These are phyloP conservation scores for Bombus haemorrhoidalis DNA, from an alignment of 1,140 invertebrate genomes.

Conservation along the genomic window DNA sequence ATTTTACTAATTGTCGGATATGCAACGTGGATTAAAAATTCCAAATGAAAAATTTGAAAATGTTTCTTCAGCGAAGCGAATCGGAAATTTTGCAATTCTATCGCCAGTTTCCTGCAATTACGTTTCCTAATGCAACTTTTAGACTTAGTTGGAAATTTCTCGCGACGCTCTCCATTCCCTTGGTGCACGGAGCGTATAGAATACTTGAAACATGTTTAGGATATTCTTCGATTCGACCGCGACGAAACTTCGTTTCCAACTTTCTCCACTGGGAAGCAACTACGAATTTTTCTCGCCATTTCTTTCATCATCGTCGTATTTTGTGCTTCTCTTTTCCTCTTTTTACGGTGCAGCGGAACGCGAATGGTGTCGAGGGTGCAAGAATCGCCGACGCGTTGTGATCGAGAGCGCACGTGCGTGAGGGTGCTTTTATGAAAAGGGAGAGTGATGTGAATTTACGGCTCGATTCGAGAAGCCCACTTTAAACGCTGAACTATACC, in stretches of 20 bases:
- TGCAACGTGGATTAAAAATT: no score
- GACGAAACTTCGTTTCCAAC: background rate
- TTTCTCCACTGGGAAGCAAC: background rate
- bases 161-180: background rate
- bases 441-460: conserved; percentile 40
- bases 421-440: conserved; percentile 21
- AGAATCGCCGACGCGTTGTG: conserved; percentile 3
- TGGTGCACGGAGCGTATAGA: background rate
- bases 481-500: background rate
- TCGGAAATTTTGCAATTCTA: background rate
- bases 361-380: background rate
- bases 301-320: no score
- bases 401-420: conserved; percentile 30
- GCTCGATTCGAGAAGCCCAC: conserved; percentile 6
- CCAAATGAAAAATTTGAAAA: no score
- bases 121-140: background rate
- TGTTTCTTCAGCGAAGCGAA: no score
- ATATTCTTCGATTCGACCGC: background rate
- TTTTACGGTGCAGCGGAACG: background rate
- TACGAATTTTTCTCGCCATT: background rate
- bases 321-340: no score
- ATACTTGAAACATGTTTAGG: background rate
- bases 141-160: background rate
- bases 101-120: background rate
- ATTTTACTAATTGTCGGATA: no score